Evolutionary conservation across 1,140 invertebrate species (phyloP).

Genomic region (Atta colombica): DNA sequence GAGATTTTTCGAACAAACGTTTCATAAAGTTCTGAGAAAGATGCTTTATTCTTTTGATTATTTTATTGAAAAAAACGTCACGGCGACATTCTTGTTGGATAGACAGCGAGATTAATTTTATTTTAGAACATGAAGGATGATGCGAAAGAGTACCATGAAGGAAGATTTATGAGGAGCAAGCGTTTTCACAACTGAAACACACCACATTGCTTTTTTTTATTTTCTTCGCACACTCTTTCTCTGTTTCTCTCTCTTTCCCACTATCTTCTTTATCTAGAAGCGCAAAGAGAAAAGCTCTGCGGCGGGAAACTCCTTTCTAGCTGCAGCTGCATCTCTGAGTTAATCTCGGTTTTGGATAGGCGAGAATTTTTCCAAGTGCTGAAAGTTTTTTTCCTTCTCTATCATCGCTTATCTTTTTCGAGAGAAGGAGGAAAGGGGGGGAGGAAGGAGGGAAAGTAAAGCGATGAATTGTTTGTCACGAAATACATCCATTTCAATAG

Average conservation of each 20-base stretch:
- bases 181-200: slow-evolving; percentile 61
- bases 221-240: slow-evolving; percentile 23
- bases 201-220: slow-evolving; percentile 42
- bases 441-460: background rate
- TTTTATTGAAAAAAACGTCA: slow-evolving; percentile 56
- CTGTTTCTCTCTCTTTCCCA: slow-evolving; percentile 27
- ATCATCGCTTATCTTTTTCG: slow-evolving; percentile 48
- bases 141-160: slow-evolving; percentile 47
- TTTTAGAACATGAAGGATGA: slow-evolving; percentile 60
- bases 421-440: background rate
- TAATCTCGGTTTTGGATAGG: slow-evolving; percentile 63
- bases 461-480: slow-evolving; percentile 21
- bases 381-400: slow-evolving; percentile 38
- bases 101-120: slow-evolving; percentile 61
- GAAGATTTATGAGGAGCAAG: slow-evolving; percentile 67
- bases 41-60: slow-evolving; percentile 33
- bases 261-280: slow-evolving; percentile 52
- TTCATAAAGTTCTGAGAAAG: slow-evolving; percentile 8
- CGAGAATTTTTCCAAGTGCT: slow-evolving; percentile 61
- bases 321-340: slow-evolving; percentile 60
- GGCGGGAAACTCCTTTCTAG: slow-evolving; percentile 54
- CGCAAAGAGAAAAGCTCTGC: slow-evolving; percentile 55
- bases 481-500: slow-evolving; percentile 1
- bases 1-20: background rate
- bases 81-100: slow-evolving; percentile 41